Evolutionary conservation across 2,888 invertebrate genomes (phyloP), one percentile per base, ranked within the genome.

Genomic region (Strigamia maritima): DNA sequence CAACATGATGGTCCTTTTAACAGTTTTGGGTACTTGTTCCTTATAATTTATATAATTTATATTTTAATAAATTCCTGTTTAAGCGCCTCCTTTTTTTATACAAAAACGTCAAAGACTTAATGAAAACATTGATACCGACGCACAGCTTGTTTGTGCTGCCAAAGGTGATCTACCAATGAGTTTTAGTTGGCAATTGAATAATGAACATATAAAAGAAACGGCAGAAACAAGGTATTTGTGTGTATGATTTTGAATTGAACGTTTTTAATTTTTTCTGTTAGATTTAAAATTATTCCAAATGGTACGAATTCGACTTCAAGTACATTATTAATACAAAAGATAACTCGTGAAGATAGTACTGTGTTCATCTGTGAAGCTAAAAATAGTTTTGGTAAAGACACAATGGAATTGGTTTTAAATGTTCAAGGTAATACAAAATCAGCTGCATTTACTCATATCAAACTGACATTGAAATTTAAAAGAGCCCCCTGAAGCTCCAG

Each of bases 351-450:
- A 19, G 77, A 77, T 49, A 44, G 49, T 1, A 77, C 49, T 1
- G 7, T 10, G 3, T 77, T 19, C 14, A 40, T 44, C 19, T 77
- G 77, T 28, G 40, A 77, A 7, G 77, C 44, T 1, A 44, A 26
- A 12, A 77, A 77, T 26, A 44, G 40, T 77, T 49, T 40, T 44
- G 77, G 77, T 1, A 19, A 44, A 49, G 77, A 77, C 10, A 26
- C 26, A 6, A 26, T 14, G 65, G 26, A 65, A 14, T 6, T 65
- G 2, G 7, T 26, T 26, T 65, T 65, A 28, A 65, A 24, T 14
- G 65, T 65, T 14, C 65, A 65, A 65, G 65, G 65, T 65, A 12
- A 6, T n/a, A 49, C 8, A n/a, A n/a, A 49, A 44, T 44, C n/a
- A 16, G 2, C 10, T 44, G n/a, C n/a, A n/a, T n/a, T n/a, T n/a